A percentile compares a stretch with the other conserved stretches of the same genome.
Conservation (phyloP, 2,113 vertebrate species). For the Uropsilus gracilis region DNA sequence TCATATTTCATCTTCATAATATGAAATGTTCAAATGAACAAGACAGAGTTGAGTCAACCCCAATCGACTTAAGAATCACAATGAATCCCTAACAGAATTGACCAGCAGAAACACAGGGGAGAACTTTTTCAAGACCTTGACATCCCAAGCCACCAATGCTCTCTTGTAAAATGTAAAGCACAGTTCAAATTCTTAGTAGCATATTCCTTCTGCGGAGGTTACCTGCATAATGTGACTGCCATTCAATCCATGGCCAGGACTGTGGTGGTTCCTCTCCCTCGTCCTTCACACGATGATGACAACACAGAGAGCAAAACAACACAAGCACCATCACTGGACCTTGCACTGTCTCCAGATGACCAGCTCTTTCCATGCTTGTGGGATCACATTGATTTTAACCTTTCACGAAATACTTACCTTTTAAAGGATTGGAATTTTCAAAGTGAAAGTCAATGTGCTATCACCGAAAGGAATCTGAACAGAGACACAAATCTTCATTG, state of each 20-base stretch:
- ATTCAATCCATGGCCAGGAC: background rate
- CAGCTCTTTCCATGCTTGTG: background rate
- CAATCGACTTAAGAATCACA: background rate
- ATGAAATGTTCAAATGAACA: background rate
- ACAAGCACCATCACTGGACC: accelerated
- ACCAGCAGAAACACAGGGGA: background rate
- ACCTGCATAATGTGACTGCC: background rate
- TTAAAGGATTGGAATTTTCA: background rate
- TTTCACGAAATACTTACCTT: background rate
- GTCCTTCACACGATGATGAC: background rate
- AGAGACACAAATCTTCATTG: background rate
- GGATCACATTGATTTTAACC: background rate
- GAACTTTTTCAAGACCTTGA: background rate
- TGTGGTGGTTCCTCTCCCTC: background rate
- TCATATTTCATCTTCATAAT: too few species aligned
- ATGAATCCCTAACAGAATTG: accelerated
- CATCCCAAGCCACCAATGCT: background rate
- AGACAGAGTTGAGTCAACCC: background rate
- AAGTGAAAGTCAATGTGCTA: background rate
- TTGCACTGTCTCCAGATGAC: background rate
- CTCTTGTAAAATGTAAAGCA: accelerated
- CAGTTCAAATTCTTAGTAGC: background rate
- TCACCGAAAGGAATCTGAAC: background rate
- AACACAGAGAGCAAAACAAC: background rate
- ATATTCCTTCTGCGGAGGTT: background rate